phyloP scores from a whole-genome alignment of 1,140 invertebrate genomes.

The Macrobrachium rosenbergii region DNA sequence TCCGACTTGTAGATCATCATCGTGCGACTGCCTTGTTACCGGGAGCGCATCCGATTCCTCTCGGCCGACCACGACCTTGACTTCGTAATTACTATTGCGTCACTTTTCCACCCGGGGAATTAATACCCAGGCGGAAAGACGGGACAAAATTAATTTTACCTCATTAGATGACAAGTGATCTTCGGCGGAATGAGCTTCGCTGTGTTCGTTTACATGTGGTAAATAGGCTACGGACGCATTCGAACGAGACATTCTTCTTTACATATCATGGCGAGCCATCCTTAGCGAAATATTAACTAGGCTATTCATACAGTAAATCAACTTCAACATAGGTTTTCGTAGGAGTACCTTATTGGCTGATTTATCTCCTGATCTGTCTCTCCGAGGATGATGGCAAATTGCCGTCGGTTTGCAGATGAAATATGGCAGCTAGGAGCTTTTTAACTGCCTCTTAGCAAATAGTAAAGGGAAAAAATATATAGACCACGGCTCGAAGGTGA shows the following conservation, averaged over 20 bases:
- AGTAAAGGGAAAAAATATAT: background rate
- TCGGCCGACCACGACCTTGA: background rate
- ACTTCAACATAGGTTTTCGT: background rate
- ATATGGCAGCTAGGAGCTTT: no score
- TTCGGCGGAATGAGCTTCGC: background rate
- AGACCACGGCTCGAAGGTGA: no score
- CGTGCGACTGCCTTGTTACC: constrained; percentile 35
- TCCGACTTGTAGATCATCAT: constrained; percentile 40
- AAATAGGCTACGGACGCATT: no score
- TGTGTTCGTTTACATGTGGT: background rate
- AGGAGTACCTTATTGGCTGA: background rate
- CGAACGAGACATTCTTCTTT: constrained; percentile 30
- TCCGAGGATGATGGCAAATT: constrained; percentile 7
- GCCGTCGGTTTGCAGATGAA: background rate
- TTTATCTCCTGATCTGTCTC: constrained; percentile 14
- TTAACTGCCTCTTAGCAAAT: background rate
- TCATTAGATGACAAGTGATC: background rate
- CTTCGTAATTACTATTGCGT: background rate
- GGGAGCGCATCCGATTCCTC: background rate
- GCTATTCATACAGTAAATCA: constrained; percentile 34
- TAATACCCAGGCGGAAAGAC: no score
- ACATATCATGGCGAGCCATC: constrained; percentile 20
- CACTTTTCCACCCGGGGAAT: background rate
- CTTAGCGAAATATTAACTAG: constrained; percentile 38
- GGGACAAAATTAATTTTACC: background rate